phyloP scores from a whole-genome alignment of 1,140 invertebrate species.

The Acromyrmex heyeri region DNA sequence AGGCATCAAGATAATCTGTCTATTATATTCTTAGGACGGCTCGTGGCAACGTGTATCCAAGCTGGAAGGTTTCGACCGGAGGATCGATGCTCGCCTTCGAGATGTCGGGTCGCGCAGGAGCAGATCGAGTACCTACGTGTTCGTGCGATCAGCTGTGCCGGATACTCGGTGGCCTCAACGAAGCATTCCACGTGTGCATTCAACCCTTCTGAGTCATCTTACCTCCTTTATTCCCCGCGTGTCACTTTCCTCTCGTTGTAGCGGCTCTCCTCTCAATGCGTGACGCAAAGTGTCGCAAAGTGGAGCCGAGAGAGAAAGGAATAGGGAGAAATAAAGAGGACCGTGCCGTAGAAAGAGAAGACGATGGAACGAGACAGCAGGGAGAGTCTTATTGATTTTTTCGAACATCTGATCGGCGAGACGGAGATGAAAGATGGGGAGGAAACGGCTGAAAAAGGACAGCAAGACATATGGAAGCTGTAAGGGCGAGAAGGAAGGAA shows the following conservation, averaged over 20 bases:
- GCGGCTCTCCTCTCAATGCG: background rate
- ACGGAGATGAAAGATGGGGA: background rate
- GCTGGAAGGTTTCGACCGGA: slow-evolving; percentile 24
- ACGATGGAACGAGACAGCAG: slow-evolving; percentile 21
- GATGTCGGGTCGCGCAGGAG: slow-evolving; percentile 49
- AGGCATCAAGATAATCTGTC: slow-evolving; percentile 12
- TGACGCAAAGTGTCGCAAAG: slow-evolving; percentile 53
- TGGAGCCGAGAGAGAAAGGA: slow-evolving; percentile 24
- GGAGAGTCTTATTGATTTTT: slow-evolving; percentile 73
- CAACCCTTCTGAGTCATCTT: slow-evolving; percentile 49
- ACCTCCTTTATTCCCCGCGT: background rate
- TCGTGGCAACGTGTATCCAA: background rate
- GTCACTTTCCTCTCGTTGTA: slow-evolving; percentile 21
- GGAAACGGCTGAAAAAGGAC: background rate
- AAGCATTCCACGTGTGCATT: slow-evolving; percentile 49
- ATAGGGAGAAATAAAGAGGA: slow-evolving; percentile 2
- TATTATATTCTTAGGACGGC: background rate
- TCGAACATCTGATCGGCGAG: slow-evolving; percentile 71
- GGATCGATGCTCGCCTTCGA: slow-evolving; percentile 51
- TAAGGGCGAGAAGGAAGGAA: background rate
- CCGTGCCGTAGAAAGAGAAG: slow-evolving; percentile 1
- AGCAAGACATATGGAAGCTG: background rate
- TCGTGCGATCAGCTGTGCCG: slow-evolving; percentile 64
- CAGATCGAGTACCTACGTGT: slow-evolving; percentile 27
- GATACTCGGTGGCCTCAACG: slow-evolving; percentile 38